These are phyloP conservation scores for Dryococelus australis DNA, from an alignment of 2,888 invertebrate genomes.

Conservation along the genomic window DNA sequence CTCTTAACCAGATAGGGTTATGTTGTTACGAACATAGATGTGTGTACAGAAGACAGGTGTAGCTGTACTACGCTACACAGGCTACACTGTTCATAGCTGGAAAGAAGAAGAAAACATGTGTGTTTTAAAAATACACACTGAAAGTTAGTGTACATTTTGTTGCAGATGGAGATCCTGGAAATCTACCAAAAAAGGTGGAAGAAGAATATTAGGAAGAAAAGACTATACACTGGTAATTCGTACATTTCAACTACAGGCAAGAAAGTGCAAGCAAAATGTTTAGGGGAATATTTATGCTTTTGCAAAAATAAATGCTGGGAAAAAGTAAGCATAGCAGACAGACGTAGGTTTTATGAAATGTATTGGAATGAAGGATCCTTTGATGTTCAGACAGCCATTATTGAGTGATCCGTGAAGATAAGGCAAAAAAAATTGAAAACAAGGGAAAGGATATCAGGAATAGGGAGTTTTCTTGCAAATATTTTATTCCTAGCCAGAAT, in stretches of 20 bases:
- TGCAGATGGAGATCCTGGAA: slow-evolving; percentile 3
- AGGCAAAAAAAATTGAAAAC: background rate
- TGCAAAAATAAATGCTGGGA: slow-evolving; percentile 6
- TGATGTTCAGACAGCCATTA: background rate
- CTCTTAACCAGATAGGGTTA: too few relatives aligned
- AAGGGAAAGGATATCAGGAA: background rate
- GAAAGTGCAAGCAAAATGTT: background rate
- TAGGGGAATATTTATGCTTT: background rate
- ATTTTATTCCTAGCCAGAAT: background rate
- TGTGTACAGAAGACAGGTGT: too few relatives aligned
- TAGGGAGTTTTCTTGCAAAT: background rate
- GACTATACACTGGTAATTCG: background rate
- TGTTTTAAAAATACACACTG: too few relatives aligned
- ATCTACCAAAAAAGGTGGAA: background rate
- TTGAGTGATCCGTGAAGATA: background rate
- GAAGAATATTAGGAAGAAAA: background rate
- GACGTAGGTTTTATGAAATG: background rate
- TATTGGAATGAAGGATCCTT: slow-evolving; percentile 18
- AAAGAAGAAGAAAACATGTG: too few relatives aligned
- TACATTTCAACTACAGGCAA: background rate
- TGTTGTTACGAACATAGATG: too few relatives aligned
- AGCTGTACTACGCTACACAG: too few relatives aligned
- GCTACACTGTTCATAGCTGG: too few relatives aligned
- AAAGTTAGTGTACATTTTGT: background rate
- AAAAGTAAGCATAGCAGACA: background rate